Percentiles rank a stretch among this genome's conserved stretches.
phyloP scores from a whole-genome alignment of 2,113 vertebrate genomes.

The Anhinga rufa region DNA sequence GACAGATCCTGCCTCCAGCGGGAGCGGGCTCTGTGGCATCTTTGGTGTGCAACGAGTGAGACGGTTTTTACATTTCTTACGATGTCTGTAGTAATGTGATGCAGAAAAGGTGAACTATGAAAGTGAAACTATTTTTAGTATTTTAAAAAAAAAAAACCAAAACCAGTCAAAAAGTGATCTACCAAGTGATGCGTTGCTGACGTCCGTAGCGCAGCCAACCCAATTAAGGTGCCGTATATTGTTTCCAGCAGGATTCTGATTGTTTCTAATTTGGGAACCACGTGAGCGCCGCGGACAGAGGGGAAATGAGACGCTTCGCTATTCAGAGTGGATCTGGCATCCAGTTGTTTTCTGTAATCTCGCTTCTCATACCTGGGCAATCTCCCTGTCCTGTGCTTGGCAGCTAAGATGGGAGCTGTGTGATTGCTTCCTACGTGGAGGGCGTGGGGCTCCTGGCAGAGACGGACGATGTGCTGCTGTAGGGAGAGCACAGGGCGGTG shows the following conservation, averaged over 20 bases:
- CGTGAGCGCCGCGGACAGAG: neutral
- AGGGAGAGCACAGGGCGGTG: neutral
- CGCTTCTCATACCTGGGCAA: neutral
- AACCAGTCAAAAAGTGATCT: neutral
- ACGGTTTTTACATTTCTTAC: neutral
- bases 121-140: conserved; percentile 42
- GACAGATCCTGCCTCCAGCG: neutral
- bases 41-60: neutral
- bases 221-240: conserved; percentile 46
- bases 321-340: neutral
- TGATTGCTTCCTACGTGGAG: neutral
- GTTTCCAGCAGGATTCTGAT: conserved; percentile 44
- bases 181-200: conserved; percentile 32
- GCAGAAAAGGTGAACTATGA: conserved; percentile 44
- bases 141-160: neutral
- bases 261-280: conserved; percentile 56
- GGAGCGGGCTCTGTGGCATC: neutral
- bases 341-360: neutral
- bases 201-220: conserved; percentile 32
- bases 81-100: neutral
- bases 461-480: neutral
- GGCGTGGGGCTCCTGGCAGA: neutral
- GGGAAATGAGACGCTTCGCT: neutral
- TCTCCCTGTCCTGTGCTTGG: neutral
- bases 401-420: neutral